phyloP scores from a whole-genome alignment of 1,140 invertebrate genomes.

The Copidosoma floridanum region DNA sequence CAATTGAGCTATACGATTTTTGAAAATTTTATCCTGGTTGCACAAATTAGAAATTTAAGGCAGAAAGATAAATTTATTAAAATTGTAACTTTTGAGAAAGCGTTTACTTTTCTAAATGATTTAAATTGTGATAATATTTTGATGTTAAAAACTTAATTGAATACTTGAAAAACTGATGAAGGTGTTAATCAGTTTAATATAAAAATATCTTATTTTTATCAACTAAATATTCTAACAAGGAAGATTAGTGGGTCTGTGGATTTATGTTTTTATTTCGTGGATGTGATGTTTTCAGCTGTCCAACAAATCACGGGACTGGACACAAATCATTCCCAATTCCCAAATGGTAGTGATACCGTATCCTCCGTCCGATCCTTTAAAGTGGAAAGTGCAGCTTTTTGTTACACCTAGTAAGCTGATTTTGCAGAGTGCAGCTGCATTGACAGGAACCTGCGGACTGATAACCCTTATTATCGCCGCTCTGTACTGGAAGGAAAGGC shows the following conservation, averaged over 20 bases:
- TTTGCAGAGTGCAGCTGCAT: constrained; percentile 83
- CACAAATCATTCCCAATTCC: constrained; percentile 95
- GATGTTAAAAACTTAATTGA: no score
- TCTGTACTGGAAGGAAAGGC: constrained; percentile 90
- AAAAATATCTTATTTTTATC: not conserved
- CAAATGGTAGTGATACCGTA: constrained; percentile 94
- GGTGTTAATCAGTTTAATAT: not conserved
- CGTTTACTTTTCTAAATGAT: not conserved
- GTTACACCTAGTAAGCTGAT: constrained; percentile 95
- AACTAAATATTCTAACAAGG: constrained; percentile 17
- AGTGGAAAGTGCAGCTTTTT: constrained; percentile 93
- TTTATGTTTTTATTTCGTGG: constrained; percentile 13
- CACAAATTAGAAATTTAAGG: not conserved
- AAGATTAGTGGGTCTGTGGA: not conserved
- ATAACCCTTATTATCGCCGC: constrained; percentile 82
- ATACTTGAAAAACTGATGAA: not conserved
- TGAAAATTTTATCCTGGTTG: not conserved
- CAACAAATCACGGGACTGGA: constrained; percentile 68
- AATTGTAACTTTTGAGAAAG: not conserved
- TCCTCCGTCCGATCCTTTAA: constrained; percentile 71
- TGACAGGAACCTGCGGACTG: constrained; percentile 83
- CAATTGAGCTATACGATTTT: not conserved
- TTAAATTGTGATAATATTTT: no score
- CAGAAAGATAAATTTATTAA: not conserved
- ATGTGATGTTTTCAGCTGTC: constrained; percentile 45